Evolutionary conservation across 2,797 vertebrate genomes (phyloP), one percentile per base, ranked within the genome.

Genomic region (Tapera naevia): DNA sequence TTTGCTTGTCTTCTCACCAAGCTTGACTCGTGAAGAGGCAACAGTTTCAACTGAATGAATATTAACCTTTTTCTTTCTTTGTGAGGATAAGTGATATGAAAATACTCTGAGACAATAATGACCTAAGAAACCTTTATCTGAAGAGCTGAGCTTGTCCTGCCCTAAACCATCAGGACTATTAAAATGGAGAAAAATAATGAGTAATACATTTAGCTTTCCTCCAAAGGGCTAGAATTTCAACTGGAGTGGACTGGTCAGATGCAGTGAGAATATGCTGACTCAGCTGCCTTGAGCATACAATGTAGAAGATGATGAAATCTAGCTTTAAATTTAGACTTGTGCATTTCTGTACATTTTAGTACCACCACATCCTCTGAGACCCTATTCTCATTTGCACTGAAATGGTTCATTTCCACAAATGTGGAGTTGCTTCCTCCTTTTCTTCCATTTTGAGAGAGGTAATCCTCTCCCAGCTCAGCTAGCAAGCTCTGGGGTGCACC

Each of bases 281-380:
- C 23, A 72, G 22, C 11, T 69, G 10, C 53, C 53, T 25, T 46
- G n/a, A 87, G 15, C 27, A 13, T 30, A n/a, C 17, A 64, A 0
- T 4, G 11, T 9, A 58, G 64, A 69, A 72, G 21, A 61, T 17
- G 13, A 28, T n/a, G 28, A 80, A 57, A 56, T 41, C 18, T 50
- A 86, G 13, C 17, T 94, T 86, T 81, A 58, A 86, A 37, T 91
- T 90, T 58, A 81, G 19, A 69, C 7, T 32, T 51, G 24, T 33
- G 54, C 9, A 11, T 78, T 89, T 74, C 66, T 73, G 22, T 7
- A 57, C 14, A 39, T 58, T 80, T 80, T 48, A 73, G 13, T 2
- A 76, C 7, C 18, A 15, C 13, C 0, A 0, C 22, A 2, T 4
- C 4, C 17, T 37, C 17, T 21, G 24, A 56, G 15, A 41, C 22